Evolutionary conservation across 2,797 vertebrate genomes (phyloP), one percentile per base, ranked within the genome.

Genomic region (Rallus crepitans): DNA sequence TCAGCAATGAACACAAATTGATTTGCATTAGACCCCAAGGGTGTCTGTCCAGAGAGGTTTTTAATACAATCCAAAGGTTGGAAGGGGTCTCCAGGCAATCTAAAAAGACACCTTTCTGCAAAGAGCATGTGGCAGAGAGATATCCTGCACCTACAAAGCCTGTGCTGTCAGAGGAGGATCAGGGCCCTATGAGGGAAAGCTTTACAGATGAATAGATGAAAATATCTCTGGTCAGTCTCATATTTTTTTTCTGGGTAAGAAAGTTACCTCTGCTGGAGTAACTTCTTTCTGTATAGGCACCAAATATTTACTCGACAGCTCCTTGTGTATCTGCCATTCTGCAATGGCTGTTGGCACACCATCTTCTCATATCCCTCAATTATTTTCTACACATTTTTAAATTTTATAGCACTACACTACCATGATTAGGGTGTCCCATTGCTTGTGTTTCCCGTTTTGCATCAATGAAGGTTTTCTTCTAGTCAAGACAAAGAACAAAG

Each of bases 261-360:
- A 83, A 27, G 19, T 87, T 90, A 35, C 21, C 18, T 76, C 37
- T 83, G n/a, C 24, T 66, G 69, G 56, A 82, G 82, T 80, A 45
- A 40, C 14, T 55, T 50, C 30, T 40, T 87, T 60, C 56, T 89
- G 40, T 50, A 64, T 9, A 55, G 57, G 37, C 45, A 60, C 23
- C 6, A 18, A 84, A 56, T 19, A 63, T 56, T 80, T 82, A 45
- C 55, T 59, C 52, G 56, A 37, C 27, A 42, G 7, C 1, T 69
- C 7, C 48, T 11, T 3, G 0, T 5, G 3, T 57, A 15, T 15
- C 55, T 57, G 31, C 3, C 17, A 18, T 27, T 42, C 20, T 66
- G 50, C 31, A 47, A 52, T 30, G 70, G 23, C 17, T 88, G 55
- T 40, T 55, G 45, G 48, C 31, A 63, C 12, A 6, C n/a, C 69